A percentile compares a stretch with the other conserved stretches of the same genome.
Evolutionary conservation across 2,113 vertebrate genomes (phyloP).

Genomic region (Junco hyemalis): DNA sequence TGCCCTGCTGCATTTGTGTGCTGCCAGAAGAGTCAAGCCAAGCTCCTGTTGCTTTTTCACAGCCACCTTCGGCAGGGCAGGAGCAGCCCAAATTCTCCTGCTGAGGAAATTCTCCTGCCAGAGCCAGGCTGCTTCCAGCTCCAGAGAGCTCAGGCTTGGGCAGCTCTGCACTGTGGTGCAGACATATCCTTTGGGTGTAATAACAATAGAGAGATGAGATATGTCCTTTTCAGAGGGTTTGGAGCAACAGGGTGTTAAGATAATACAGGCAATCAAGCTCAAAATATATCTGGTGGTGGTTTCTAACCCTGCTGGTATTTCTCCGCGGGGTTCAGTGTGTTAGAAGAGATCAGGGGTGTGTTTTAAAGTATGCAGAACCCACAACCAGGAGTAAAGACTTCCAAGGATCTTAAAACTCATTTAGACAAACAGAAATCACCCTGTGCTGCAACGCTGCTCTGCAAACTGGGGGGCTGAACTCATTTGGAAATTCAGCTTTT

Average conservation of each 20-base stretch:
- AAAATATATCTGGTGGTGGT: conserved; percentile 60
- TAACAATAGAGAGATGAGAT: conserved; percentile 63
- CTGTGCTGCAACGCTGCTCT: neutral
- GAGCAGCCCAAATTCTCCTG: neutral
- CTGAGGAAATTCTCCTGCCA: neutral
- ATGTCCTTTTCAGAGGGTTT: conserved; percentile 39
- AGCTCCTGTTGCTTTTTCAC: neutral
- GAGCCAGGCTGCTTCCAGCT: neutral
- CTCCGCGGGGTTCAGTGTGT: conserved; percentile 48
- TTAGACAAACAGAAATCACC: neutral
- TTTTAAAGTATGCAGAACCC: conserved; percentile 39
- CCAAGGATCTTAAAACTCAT: neutral
- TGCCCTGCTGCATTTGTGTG: conserved; percentile 27
- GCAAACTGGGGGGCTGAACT: neutral
- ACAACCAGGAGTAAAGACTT: conserved; percentile 31
- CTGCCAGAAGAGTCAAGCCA: conserved; percentile 50
- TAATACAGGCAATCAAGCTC: conserved; percentile 49
- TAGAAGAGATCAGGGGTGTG: conserved; percentile 32
- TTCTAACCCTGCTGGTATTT: conserved; percentile 61
- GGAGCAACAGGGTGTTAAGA: conserved; percentile 49
- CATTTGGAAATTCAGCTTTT: neutral
- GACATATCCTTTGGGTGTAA: conserved; percentile 64
- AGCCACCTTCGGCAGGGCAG: conserved; percentile 16
- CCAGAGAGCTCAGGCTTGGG: conserved; percentile 38
- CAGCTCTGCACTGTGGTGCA: neutral